These are phyloP conservation scores for Parambassis ranga DNA, from an alignment of 2,797 vertebrate genomes.

Conservation along the genomic window DNA sequence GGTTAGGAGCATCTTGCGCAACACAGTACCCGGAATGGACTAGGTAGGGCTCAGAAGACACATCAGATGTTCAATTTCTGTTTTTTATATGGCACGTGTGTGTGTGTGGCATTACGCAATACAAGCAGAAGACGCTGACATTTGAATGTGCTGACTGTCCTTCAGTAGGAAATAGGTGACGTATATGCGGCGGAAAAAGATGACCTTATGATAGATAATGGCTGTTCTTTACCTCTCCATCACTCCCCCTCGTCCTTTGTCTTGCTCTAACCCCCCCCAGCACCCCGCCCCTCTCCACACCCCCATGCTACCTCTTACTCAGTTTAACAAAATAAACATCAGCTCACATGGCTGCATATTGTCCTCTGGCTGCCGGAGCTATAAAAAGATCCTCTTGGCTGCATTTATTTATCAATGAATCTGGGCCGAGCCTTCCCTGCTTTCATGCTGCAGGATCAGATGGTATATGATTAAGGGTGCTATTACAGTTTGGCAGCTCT, in stretches of 20 bases:
- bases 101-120: constrained; percentile 63
- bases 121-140: constrained; percentile 68
- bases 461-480: constrained; percentile 60
- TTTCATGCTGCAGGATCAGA: constrained; percentile 45
- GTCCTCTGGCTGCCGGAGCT: constrained; percentile 53
- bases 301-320: not conserved
- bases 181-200: constrained; percentile 69
- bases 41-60: constrained; percentile 27
- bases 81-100: constrained; percentile 21
- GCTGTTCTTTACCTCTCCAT: constrained; percentile 25
- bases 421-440: constrained; percentile 29
- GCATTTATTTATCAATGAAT: constrained; percentile 68
- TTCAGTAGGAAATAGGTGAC: constrained; percentile 66
- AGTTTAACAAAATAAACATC: constrained; percentile 55
- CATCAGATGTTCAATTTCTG: constrained; percentile 2
- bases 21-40: constrained; percentile 28
- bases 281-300: not conserved
- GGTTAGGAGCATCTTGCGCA: constrained; percentile 37
- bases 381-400: constrained; percentile 56
- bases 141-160: constrained; percentile 80
- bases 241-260: constrained; percentile 21
- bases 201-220: constrained; percentile 80
- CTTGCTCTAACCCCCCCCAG: not conserved
- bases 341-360: constrained; percentile 30
- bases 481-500: constrained; percentile 64